A percentile compares a stretch with the other conserved stretches of the same genome.
phyloP scores from a whole-genome alignment of 2,888 invertebrate species.

The Meteorus colon region DNA sequence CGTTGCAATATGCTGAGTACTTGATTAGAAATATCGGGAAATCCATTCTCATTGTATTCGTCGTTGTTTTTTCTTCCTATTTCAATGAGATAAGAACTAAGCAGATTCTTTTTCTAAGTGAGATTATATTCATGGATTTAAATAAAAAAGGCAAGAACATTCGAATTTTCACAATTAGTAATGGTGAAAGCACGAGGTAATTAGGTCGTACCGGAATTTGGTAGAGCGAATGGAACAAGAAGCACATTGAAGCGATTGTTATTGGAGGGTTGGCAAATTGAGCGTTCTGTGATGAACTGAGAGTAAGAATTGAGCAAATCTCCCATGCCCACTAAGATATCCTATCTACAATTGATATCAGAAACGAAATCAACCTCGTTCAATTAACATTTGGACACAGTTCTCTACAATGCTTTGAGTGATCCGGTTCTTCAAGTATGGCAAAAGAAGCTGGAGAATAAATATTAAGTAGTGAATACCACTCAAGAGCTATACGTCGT shows the following conservation, averaged over 20 bases:
- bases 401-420: background rate
- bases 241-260: slow-evolving; percentile 18
- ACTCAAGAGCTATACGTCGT: background rate
- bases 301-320: slow-evolving; percentile 25
- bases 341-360: background rate
- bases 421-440: background rate
- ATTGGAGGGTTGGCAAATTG: slow-evolving; percentile 10
- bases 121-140: background rate
- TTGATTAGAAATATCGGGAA: background rate
- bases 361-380: background rate
- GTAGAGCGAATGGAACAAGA: slow-evolving; percentile 60
- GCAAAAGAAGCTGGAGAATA: background rate
- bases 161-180: slow-evolving; percentile 49
- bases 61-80: background rate
- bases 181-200: slow-evolving; percentile 53
- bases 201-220: slow-evolving; percentile 63
- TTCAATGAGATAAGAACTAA: background rate
- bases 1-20: background rate
- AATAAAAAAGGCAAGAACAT: slow-evolving; percentile 35
- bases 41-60: background rate
- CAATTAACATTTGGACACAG: background rate
- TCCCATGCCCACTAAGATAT: background rate
- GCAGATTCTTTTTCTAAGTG: background rate
- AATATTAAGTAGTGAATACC: background rate
- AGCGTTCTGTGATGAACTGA: slow-evolving; percentile 39